Evolutionary conservation across 2,888 invertebrate genomes (phyloP), one percentile per base, ranked within the genome.

Genomic region (Tenthredo scrophulariae): DNA sequence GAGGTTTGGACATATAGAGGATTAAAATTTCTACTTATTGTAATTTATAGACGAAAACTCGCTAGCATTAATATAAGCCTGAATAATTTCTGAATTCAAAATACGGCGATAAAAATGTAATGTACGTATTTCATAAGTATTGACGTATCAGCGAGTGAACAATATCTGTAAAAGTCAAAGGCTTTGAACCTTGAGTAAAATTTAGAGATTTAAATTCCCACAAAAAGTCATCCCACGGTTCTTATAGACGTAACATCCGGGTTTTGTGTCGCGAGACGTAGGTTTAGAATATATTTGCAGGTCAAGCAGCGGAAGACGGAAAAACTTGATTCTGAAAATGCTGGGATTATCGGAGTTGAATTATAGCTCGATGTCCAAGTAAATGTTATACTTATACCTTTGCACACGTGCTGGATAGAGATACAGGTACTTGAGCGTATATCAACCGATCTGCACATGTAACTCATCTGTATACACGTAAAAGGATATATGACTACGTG

Each of bases 171-270:
- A 67, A 33, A 15, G 67, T 29, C 67, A 67, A 29, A 29, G 18
- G 15, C 33, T 26, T 26, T 62, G 40, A 40, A 37, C 70, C 29
- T 70, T n/a, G 70, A 18, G 70, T 70, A 70, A 37, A 70, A 15
- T n/a, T 37, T 9, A 15, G n/a, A 74, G 15, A 74, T 43, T 43
- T 22, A 26, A 22, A 74, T 43, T 74, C 74, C 40, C 22, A 74
- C 22, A 74, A 40, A 74, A 43, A 13, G 18, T 74, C 74, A 22
- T 74, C 74, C 74, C 74, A 74, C 74, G 74, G n/a, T 74, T 13
- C 5, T 43, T 33, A 18, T 33, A 18, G 18, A 67, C 18, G 33
- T 67, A 67, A 67, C 33, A 33, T 67, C 67, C 67, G 67, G 67
- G 67, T 67, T 33, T 67, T 33, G 67, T 67, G 6, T 15, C 13